Base-by-base conservation (phyloP, 2,888 invertebrate genomes). In the Cistogaster globosa region DNA sequence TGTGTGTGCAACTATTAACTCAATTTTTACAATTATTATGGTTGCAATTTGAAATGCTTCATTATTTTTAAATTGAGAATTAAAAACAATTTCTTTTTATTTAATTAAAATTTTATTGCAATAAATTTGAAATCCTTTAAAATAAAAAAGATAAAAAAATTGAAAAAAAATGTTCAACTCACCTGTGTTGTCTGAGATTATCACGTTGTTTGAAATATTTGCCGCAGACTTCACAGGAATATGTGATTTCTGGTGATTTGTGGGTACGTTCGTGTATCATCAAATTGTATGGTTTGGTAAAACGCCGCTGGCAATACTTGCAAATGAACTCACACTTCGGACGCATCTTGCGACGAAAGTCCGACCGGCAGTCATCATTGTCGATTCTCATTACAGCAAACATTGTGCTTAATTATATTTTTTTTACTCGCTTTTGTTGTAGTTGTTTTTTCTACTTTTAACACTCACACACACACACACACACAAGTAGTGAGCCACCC, bases 191-290 rank as follows among this genome's bases (percentile, higher is more conserved):
- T 93, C 97, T 96, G 91, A 97, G 95, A 93, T 97, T 97, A 94
- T 99, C 99, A 94, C 99, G 99, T 93, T 98, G 94, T 93, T 99
- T 97, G 95, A 99, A 99, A 89, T 97, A 97, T 94, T 98, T 98
- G 91, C 98, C 97, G 94, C 99, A 99, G 89, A 98, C 97, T 93
- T 99, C 98, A 94, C 99, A 99, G 90, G 97, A 97, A 94, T 97
- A 99, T 79, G 98, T 98, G 91, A 98, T 95, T 94, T 99, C 98
- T 87, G 96, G 96, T 93, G 98, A 98, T 93, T 98, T 98, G 94
- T 99, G 99, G 90, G 98, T 98, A 93, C 98, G 95, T 93, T 99
- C 99, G 94, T 99, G 99, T 91, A 99, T 99, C 95, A 99, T 96
- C 93, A 99, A 95, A 94, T 99, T 99, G 94, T 99, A 99, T 89